phyloP scores from a whole-genome alignment of 2,113 vertebrate genomes.

The Anarrhichthys ocellatus region DNA sequence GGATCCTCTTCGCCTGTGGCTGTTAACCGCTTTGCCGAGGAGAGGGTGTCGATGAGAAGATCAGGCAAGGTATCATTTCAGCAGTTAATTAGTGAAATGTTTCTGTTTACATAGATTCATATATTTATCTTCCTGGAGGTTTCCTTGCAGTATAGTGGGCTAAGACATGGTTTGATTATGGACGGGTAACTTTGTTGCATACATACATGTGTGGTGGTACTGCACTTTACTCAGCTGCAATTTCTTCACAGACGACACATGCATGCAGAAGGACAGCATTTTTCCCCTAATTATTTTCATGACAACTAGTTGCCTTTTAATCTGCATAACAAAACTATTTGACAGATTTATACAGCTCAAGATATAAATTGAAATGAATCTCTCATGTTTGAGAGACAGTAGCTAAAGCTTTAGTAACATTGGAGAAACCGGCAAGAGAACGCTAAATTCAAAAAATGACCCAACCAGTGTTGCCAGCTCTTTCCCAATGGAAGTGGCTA shows the following conservation, averaged over 20 bases:
- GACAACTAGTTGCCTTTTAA: no score
- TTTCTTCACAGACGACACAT: neutral
- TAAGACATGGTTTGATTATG: neutral
- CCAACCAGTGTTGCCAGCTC: no score
- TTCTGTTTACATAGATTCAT: neutral
- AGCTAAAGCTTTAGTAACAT: no score
- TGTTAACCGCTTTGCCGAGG: constrained; percentile 76
- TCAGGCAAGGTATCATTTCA: constrained; percentile 80
- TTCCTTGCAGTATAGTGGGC: neutral
- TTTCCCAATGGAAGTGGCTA: no score
- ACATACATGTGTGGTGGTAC: neutral
- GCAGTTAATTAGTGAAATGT: neutral
- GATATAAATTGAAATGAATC: no score
- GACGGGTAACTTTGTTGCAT: no score
- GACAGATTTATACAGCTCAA: neutral
- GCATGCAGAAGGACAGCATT: neutral
- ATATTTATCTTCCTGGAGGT: neutral
- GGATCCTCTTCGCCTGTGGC: constrained; percentile 75
- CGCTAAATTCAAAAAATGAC: neutral
- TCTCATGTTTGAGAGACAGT: neutral
- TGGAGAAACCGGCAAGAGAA: neutral
- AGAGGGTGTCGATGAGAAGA: constrained; percentile 81
- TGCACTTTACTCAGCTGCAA: neutral
- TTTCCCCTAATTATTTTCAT: neutral
- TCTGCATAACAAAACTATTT: neutral